A percentile compares a stretch with the other conserved stretches of the same genome.
Evolutionary conservation across 2,113 vertebrate species (phyloP).

Genomic region (Anoplopoma fimbria): DNA sequence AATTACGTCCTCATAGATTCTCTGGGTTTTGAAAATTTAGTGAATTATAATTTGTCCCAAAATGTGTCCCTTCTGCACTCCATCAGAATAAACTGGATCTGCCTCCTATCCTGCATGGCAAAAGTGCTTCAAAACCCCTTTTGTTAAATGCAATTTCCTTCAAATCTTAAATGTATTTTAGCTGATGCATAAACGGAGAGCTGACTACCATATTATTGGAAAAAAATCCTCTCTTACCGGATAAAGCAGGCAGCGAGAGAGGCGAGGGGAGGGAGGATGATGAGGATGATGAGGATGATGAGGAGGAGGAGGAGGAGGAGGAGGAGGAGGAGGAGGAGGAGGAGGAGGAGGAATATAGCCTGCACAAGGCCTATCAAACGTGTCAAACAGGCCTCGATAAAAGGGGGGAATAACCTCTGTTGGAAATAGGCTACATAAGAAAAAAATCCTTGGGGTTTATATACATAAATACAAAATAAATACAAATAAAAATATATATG

Average conservation of each 20-base stretch:
- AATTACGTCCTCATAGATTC: neutral
- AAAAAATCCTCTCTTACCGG: constrained; percentile 45
- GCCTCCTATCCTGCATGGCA: neutral
- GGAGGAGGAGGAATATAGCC: constrained; percentile 55
- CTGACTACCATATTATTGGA: neutral
- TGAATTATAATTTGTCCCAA: neutral
- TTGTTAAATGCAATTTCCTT: neutral
- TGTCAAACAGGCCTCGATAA: constrained; percentile 58
- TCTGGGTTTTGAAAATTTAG: constrained; percentile 10
- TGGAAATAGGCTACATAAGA: no score
- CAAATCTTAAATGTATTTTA: neutral
- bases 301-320: constrained; percentile 56
- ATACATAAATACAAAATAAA: neutral
- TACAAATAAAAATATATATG: no score
- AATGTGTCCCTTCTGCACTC: neutral
- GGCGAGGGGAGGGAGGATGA: constrained; percentile 35
- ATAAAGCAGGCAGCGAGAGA: constrained; percentile 51
- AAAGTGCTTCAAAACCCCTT: neutral
- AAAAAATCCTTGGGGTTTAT: no score
- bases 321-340: constrained; percentile 44
- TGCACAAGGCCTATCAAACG: constrained; percentile 67
- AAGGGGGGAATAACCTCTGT: no score
- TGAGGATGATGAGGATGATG: constrained; percentile 31
- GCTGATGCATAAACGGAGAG: constrained; percentile 7
- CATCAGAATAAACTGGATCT: constrained; percentile 21